A percentile compares a stretch with the other conserved stretches of the same genome.
phyloP scores from a whole-genome alignment of 2,888 invertebrate genomes.

The Agrotis segetum region DNA sequence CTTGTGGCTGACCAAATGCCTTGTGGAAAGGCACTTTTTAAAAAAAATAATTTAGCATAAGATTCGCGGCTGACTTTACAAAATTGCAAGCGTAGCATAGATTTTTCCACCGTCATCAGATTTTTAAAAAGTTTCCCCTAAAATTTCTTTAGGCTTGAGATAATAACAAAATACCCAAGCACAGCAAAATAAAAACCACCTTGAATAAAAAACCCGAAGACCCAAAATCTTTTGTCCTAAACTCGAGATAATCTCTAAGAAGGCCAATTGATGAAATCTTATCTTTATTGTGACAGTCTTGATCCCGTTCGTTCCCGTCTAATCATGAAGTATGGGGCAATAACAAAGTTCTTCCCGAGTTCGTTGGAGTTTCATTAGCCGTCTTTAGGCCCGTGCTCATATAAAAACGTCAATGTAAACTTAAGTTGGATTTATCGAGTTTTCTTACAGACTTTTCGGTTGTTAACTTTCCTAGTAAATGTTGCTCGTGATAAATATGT shows the following conservation, averaged over 20 bases:
- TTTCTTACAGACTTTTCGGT: conserved; percentile 44
- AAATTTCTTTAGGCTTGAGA: no score
- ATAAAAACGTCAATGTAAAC: conserved; percentile 76
- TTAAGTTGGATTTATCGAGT: conserved; percentile 73
- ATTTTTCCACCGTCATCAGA: no score
- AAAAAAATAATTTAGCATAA: no score
- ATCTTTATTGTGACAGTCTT: conserved; percentile 77
- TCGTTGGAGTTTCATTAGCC: conserved; percentile 71
- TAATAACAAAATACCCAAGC: no score
- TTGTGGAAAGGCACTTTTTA: no score
- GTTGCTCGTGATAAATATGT: conserved; percentile 48
- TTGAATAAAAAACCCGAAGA: conserved; percentile 29
- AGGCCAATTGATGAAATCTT: conserved; percentile 76
- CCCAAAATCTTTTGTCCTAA: conserved; percentile 54
- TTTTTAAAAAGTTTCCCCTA: no score
- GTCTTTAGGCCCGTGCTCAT: conserved; percentile 64
- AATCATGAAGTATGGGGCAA: conserved; percentile 77
- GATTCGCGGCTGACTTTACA: no score
- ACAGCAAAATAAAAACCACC: neutral
- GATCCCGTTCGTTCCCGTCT: conserved; percentile 69
- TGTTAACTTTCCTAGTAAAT: conserved; percentile 52
- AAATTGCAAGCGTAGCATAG: no score
- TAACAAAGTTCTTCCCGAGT: conserved; percentile 73
- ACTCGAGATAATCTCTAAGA: conserved; percentile 61
- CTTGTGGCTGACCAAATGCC: no score